phyloP scores from a whole-genome alignment of 2,113 vertebrate genomes.

The Micronycteris hirsuta region DNA sequence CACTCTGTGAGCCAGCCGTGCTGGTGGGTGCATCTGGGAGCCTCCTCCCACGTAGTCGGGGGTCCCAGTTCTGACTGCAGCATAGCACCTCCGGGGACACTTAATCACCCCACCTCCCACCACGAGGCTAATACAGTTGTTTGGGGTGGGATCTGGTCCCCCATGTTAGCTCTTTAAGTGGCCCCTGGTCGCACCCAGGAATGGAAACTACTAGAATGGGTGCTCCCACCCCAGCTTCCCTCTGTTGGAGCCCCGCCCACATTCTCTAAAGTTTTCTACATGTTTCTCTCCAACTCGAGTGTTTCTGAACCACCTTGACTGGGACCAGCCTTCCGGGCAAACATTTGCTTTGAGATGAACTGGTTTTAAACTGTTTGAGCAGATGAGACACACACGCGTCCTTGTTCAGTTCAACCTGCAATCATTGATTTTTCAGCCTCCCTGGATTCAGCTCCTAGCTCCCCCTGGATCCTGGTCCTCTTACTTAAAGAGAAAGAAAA shows the following conservation, averaged over 20 bases:
- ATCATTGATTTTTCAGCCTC: neutral
- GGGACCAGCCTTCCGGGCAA: neutral
- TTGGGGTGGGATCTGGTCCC: neutral
- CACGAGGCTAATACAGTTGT: neutral
- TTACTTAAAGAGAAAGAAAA: neutral
- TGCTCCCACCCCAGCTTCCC: too few relatives aligned
- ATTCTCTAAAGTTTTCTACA: neutral
- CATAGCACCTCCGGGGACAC: neutral
- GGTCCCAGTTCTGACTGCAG: neutral
- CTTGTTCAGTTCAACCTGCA: neutral
- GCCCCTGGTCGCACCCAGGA: too few relatives aligned
- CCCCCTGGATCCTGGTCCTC: neutral
- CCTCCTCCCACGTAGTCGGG: neutral
- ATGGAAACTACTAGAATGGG: rapidly evolving
- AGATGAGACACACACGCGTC: neutral
- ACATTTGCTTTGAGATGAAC: neutral
- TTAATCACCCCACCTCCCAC: neutral
- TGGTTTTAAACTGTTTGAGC: neutral
- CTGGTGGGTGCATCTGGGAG: neutral
- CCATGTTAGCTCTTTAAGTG: neutral
- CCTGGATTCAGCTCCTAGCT: neutral
- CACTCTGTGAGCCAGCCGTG: neutral
- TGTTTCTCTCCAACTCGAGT: neutral
- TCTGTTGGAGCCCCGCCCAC: neutral
- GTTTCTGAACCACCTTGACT: neutral